Percentiles rank a stretch among this genome's conserved stretches.
Conservation (phyloP, 1,140 invertebrate species). For the Drosophila elegans region DNA sequence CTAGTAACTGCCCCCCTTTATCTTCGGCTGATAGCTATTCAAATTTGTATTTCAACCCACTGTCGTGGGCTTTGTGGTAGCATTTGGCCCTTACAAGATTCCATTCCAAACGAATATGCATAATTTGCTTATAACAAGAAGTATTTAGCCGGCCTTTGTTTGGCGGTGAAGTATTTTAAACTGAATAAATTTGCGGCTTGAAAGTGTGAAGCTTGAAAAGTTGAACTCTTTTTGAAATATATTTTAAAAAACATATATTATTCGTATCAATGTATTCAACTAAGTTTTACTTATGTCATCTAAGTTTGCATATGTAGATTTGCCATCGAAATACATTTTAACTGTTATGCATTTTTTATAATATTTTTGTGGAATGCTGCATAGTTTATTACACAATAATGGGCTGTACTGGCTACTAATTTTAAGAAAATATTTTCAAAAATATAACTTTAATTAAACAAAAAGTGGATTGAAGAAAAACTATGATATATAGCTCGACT, state of each 20-base stretch:
- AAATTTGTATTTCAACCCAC: slow-evolving; percentile 47
- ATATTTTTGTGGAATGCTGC: neutral
- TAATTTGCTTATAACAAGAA: slow-evolving; percentile 36
- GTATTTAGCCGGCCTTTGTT: slow-evolving; percentile 30
- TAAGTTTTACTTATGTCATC: too few species aligned
- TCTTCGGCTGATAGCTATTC: slow-evolving; percentile 64
- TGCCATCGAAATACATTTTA: too few species aligned
- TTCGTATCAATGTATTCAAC: neutral
- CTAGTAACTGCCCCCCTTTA: slow-evolving; percentile 67
- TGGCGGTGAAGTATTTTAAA: slow-evolving; percentile 19
- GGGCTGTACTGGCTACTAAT: too few species aligned
- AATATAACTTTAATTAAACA: too few species aligned
- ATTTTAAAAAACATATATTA: neutral
- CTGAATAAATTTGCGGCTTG: slow-evolving; percentile 3
- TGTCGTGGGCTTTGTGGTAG: slow-evolving; percentile 18
- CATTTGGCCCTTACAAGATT: slow-evolving; percentile 35
- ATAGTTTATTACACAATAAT: too few species aligned
- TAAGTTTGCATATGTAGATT: too few species aligned
- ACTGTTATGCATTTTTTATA: neutral
- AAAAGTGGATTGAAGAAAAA: neutral
- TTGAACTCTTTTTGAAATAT: neutral
- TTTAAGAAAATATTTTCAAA: neutral
- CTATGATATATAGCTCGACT: neutral
- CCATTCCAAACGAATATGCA: slow-evolving; percentile 25
- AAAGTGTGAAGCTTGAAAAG: slow-evolving; percentile 12